Percentiles rank a stretch among this genome's conserved stretches.
Conservation (phyloP, 2,113 vertebrate genomes). For the Morone saxatilis region DNA sequence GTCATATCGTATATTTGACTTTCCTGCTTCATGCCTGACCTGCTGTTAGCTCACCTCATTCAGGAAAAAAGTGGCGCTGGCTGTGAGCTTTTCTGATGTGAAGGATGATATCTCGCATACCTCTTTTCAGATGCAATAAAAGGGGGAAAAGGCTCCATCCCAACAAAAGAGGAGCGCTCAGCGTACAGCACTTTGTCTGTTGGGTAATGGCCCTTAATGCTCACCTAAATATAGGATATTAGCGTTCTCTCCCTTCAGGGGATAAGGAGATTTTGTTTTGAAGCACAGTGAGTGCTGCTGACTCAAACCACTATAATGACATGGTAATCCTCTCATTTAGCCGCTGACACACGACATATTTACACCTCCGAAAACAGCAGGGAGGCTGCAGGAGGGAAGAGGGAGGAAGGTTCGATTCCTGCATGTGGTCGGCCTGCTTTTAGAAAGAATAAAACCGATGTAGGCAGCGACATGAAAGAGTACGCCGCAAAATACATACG, state of each 20-base stretch:
- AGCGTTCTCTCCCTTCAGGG: slow-evolving; percentile 53
- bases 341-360: slow-evolving; percentile 54
- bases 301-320: slow-evolving; percentile 73
- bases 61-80: background rate
- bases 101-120: background rate
- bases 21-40: background rate
- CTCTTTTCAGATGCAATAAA: slow-evolving; percentile 17
- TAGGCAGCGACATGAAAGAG: too few relatives aligned
- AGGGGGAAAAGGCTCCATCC: background rate
- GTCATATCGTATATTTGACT: slow-evolving; percentile 5
- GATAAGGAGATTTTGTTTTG: slow-evolving; percentile 70
- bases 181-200: slow-evolving; percentile 50
- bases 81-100: slow-evolving; percentile 15
- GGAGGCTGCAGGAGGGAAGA: background rate
- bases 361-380: slow-evolving; percentile 39
- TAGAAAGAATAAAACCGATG: background rate
- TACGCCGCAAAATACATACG: background rate
- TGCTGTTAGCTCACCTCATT: background rate
- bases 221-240: slow-evolving; percentile 74
- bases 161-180: background rate
- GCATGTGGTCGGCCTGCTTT: background rate
- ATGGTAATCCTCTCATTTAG: slow-evolving; percentile 77
- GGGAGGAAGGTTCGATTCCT: slow-evolving; percentile 21
- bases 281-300: slow-evolving; percentile 54
- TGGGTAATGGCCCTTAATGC: slow-evolving; percentile 71